A percentile compares a stretch with the other conserved stretches of the same genome.
These are phyloP conservation scores for Diaperis boleti DNA, from an alignment of 2,888 invertebrate species.

Conservation along the genomic window DNA sequence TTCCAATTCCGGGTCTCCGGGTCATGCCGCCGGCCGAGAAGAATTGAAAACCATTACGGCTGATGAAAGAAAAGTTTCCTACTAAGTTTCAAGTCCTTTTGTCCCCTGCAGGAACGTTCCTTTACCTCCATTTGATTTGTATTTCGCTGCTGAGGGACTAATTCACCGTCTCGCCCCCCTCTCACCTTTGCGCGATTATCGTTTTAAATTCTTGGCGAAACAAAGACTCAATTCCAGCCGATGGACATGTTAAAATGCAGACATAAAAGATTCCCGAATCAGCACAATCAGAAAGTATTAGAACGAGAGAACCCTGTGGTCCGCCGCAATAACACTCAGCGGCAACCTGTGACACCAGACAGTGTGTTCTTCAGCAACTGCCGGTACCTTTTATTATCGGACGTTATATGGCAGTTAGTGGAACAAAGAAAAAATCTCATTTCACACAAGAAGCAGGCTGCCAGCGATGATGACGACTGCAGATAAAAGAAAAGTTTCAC, in stretches of 20 bases:
- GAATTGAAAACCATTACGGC: slow-evolving; percentile 60
- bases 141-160: slow-evolving; percentile 56
- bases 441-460: slow-evolving; percentile 56
- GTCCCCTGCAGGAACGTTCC: slow-evolving; percentile 62
- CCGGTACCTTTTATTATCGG: slow-evolving; percentile 61
- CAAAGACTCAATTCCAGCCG: too few relatives aligned
- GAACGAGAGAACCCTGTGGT: slow-evolving; percentile 29
- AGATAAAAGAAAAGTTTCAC: slow-evolving; percentile 64
- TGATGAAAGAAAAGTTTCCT: slow-evolving; percentile 67
- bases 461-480: slow-evolving; percentile 58
- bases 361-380: slow-evolving; percentile 44
- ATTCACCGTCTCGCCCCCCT: slow-evolving; percentile 57
- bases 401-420: slow-evolving; percentile 62
- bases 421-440: slow-evolving; percentile 64
- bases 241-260: slow-evolving; percentile 43
- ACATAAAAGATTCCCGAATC: slow-evolving; percentile 39
- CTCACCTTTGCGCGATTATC: slow-evolving; percentile 51
- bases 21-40: slow-evolving; percentile 47
- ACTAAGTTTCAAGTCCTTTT: slow-evolving; percentile 64
- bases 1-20: slow-evolving; percentile 45
- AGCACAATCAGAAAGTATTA: slow-evolving; percentile 35
- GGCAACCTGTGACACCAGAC: slow-evolving; percentile 58
- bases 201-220: slow-evolving; percentile 47
- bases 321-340: slow-evolving; percentile 55
- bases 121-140: slow-evolving; percentile 63